Base-by-base conservation (phyloP, 1,140 invertebrate genomes). In the Homalodisca vitripennis region DNA sequence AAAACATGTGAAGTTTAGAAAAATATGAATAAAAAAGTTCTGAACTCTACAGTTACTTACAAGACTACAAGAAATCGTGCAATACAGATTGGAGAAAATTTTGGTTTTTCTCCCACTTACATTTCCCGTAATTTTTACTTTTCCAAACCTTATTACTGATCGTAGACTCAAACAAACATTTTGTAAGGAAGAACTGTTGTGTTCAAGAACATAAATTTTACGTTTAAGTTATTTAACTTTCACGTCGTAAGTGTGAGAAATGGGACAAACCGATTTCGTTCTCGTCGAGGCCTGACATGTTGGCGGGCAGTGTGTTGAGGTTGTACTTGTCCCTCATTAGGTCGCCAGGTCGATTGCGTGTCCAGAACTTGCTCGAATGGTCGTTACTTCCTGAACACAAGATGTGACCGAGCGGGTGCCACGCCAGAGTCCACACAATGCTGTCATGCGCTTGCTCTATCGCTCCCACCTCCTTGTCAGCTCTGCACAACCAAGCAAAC, bases 361-460 rank as follows among this genome's bases (percentile, higher is more conserved):
- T 98, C 98, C 98, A 99, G 81, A 99, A 99, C 83, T 99, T 99
- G 60, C 88, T 97, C 2, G 95, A 95, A 75, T 98, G 97, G 82
- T 99, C 97, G 82, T 99, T 99, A 26, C 96, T 98, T 3, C 97
- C 97, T 2, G 97, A 98, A 76, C 95, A 98, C 1, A 99, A 82
- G 74, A 99, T 98, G 79, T 99, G 98, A 3, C 98, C 98, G 3
- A 99, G 80, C 0, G 98, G 98, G 86, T 99, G 98, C 98, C 98
- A 99, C 24, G 95, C 94, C 72, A 99, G 82, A 17, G 95, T 94
- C 98, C 98, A 99, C 0, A 99, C 95, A 77, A 98, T 98, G 75
- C 95, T 98, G 80, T 99, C 98, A 80, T 99, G 98, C 27, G 97
- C 98, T 77, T 96, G 91, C 82, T 99, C 97, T 76, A 99, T 98